These are phyloP conservation scores for Benthosema pterotum DNA, from an alignment of 2,797 vertebrate genomes.

Conservation along the genomic window DNA sequence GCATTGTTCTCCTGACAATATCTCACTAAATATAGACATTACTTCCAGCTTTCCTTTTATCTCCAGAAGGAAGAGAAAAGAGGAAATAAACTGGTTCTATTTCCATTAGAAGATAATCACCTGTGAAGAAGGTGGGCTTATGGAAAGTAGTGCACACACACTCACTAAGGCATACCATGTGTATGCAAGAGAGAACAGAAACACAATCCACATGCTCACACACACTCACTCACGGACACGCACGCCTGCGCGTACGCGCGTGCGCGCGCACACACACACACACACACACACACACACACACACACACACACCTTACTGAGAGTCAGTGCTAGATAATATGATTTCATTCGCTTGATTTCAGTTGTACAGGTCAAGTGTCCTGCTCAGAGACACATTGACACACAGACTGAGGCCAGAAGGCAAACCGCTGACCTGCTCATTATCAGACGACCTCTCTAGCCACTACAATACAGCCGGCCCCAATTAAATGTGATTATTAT, in stretches of 20 bases:
- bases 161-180: not conserved
- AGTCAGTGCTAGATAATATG: too few species aligned
- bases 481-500: too few species aligned
- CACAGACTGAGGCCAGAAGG: too few species aligned
- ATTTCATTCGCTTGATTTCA: too few species aligned
- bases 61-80: constrained; percentile 38
- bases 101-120: constrained; percentile 53
- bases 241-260: not conserved
- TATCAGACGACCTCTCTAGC: too few species aligned
- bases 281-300: not conserved
- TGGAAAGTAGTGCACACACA: constrained; percentile 5
- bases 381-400: too few species aligned
- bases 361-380: too few species aligned
- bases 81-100: constrained; percentile 20
- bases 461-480: too few species aligned
- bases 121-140: constrained; percentile 27
- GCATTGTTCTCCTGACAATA: constrained; percentile 57
- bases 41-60: constrained; percentile 53
- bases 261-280: not conserved
- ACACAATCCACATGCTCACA: constrained; percentile 1
- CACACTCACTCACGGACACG: not conserved
- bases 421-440: too few species aligned
- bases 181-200: too few species aligned
- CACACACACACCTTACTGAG: too few species aligned
- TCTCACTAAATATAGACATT: constrained; percentile 58